Conservation (phyloP, 2,113 vertebrate genomes). For the Egretta garzetta region DNA sequence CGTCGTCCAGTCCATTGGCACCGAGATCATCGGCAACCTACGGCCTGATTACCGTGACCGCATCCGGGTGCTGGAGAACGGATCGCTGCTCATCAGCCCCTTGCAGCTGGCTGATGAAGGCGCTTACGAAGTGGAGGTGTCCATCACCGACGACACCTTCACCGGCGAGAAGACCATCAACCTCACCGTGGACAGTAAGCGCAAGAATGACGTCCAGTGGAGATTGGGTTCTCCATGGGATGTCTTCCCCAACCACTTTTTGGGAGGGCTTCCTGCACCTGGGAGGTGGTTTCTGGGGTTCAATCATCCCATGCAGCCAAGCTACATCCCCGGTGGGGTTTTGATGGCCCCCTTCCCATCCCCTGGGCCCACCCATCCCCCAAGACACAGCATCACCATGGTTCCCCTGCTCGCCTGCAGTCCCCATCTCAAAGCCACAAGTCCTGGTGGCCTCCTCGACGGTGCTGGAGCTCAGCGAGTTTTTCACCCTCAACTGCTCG, state of each 20-base stretch:
- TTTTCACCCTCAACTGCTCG: constrained; percentile 90
- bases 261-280: neutral
- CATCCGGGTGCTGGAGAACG: constrained; percentile 92
- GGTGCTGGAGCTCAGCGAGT: constrained; percentile 90
- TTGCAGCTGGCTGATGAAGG: constrained; percentile 88
- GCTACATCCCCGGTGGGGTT: neutral
- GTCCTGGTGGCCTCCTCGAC: constrained; percentile 85
- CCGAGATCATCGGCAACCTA: constrained; percentile 91
- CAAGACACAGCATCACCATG: accelerated
- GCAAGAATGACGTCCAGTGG: neutral
- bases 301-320: too few species aligned
- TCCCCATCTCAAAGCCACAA: constrained; percentile 86
- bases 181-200: constrained; percentile 92
- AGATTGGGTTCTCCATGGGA: neutral
- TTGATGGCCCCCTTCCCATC: neutral
- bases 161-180: constrained; percentile 91
- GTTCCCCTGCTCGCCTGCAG: constrained; percentile 54
- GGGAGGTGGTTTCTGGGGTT: neutral
- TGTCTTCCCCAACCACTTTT: accelerated
- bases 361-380: neutral
- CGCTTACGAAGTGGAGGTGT: constrained; percentile 93
- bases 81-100: constrained; percentile 91
- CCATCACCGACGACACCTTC: constrained; percentile 94
- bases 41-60: constrained; percentile 90
- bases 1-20: constrained; percentile 93